Evolutionary conservation across 1,140 invertebrate genomes (phyloP).

Genomic region (Zaprionus lachaisei): DNA sequence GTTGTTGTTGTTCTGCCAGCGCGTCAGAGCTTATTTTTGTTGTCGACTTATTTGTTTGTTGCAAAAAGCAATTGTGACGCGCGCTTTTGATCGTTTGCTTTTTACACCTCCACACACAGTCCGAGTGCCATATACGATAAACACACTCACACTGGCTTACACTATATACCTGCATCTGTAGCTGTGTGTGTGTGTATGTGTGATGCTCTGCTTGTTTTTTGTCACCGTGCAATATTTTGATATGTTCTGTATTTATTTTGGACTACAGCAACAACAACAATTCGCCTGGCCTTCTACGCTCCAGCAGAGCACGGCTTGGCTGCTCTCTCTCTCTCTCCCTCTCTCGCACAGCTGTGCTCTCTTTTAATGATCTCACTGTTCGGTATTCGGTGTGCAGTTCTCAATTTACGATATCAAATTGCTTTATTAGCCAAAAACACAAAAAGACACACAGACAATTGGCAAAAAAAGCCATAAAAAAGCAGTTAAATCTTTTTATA

Average conservation of each 20-base stretch:
- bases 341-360: constrained; percentile 9
- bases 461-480: constrained; percentile 28
- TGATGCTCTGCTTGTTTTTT: constrained; percentile 46
- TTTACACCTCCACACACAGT: constrained; percentile 66
- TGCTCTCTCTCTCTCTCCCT: constrained; percentile 28
- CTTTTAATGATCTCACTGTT: constrained; percentile 71
- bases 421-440: constrained; percentile 75
- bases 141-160: neutral
- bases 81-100: constrained; percentile 54
- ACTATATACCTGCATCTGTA: constrained; percentile 16
- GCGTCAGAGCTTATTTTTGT: constrained; percentile 47
- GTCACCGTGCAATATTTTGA: constrained; percentile 57
- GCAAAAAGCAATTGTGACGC: constrained; percentile 46
- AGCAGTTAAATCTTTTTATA: constrained; percentile 64
- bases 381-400: constrained; percentile 40
- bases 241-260: constrained; percentile 44
- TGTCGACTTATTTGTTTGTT: constrained; percentile 32
- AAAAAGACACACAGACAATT: constrained; percentile 34
- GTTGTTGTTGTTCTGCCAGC: constrained; percentile 37
- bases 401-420: constrained; percentile 79
- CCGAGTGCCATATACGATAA: constrained; percentile 47
- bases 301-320: constrained; percentile 60
- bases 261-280: constrained; percentile 27
- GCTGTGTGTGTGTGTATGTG: constrained; percentile 36
- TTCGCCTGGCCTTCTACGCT: constrained; percentile 51